A percentile compares a stretch with the other conserved stretches of the same genome.
These are phyloP conservation scores for Folsomia manolachei DNA, from an alignment of 2,888 invertebrate genomes.

Conservation along the genomic window DNA sequence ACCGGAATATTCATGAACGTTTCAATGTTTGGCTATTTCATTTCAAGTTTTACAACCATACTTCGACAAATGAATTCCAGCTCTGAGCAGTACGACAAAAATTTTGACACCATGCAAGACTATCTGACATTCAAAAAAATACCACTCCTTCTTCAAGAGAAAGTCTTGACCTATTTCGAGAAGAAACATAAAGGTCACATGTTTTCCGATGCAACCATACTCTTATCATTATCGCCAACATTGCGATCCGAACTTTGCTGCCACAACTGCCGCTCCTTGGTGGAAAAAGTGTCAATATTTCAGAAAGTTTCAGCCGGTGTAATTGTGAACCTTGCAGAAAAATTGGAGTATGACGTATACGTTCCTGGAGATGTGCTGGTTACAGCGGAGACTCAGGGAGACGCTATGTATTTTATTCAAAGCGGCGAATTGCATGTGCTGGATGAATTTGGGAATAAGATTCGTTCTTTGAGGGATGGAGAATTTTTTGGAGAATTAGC, in stretches of 20 bases:
- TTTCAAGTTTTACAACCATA: conserved; percentile 32
- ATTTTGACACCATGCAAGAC: conserved; percentile 25
- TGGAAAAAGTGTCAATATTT: conserved; percentile 61
- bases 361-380: conserved; percentile 63
- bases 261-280: conserved; percentile 60
- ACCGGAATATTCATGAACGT: conserved; percentile 27
- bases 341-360: conserved; percentile 61
- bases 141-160: conserved; percentile 31
- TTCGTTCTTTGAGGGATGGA: conserved; percentile 62
- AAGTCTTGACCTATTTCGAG: conserved; percentile 36
- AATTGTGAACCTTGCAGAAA: conserved; percentile 59
- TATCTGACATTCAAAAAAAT: conserved; percentile 42
- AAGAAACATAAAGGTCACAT: conserved; percentile 26
- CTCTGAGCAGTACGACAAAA: conserved; percentile 16
- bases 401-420: conserved; percentile 65
- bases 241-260: conserved; percentile 57
- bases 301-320: conserved; percentile 57
- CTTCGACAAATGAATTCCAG: conserved; percentile 10
- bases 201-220: conserved; percentile 25
- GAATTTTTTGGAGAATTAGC: conserved; percentile 65
- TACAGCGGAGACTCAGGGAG: conserved; percentile 61
- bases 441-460: conserved; percentile 27
- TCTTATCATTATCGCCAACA: conserved; percentile 26
- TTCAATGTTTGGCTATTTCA: conserved; percentile 23
- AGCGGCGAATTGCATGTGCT: conserved; percentile 60